Base-by-base conservation (phyloP, 2,113 vertebrate genomes). In the Pluvianellus socialis region DNA sequence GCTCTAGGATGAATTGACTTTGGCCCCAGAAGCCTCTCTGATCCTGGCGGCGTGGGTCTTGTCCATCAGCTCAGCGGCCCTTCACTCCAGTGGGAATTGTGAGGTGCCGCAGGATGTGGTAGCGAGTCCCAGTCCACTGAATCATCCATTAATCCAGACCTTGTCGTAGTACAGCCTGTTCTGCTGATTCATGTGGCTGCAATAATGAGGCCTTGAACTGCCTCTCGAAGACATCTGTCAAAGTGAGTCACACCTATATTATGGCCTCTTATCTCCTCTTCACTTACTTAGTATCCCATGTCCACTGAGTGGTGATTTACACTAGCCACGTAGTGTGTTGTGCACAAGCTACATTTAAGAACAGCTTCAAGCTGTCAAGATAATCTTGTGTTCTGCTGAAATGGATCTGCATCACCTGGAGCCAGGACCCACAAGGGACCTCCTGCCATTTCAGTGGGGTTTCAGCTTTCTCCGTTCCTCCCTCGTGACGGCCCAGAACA, bases 401-500 rank as follows among this genome's bases (percentile, higher is more conserved):
- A 95, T 91, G 88, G 85, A 93, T 93, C 96, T 44, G 3, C 79
- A 45, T 32, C 56, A 56, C 52, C 79, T 33, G 15, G 19, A 92
- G 96, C 95, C 91, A 96, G 94, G 82, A 95, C 94, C 96, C 92
- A 86, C 81, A 92, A 94, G 71, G 71, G 95, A 96, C 92, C 95
- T 96, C 96, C 83, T 94, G 76, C 1, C 2, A 88, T 72, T 88
- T 44, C 68, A 49, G 24, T 27, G 74, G 61, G 63, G 86, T 95
- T 97, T 96, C 86, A 91, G 72, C 65, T 96, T 96, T 96, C 79
- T 19, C 55, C 44, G 5, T 50, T 89, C 92, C 70, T 94, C 92
- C 61, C 80, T 95, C 8, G 0, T 63, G 65, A 70, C 88, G 80
- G 61, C 56, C 35, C 91, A 87, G 76, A 24, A 3, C 35, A 33